Evolutionary conservation across 23 tunicate genomes (phyloP), one percentile per base, ranked within the genome.

Genomic region (Halocynthia roretzi): DNA sequence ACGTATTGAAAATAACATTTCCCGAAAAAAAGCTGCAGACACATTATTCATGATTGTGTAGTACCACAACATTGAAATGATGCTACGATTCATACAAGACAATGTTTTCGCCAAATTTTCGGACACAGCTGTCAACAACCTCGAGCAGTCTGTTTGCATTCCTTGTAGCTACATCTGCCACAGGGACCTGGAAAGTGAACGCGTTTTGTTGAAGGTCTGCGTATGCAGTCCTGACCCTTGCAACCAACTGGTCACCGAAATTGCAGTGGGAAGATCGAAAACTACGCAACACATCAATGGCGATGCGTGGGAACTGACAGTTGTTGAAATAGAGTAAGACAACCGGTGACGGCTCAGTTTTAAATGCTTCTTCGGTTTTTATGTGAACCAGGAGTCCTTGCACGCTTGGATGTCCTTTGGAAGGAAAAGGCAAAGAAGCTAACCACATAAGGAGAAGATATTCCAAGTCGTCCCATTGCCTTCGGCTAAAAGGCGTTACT

Each of bases 381-480:
- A 86, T 52, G 64, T 86, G 87, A 19, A 92, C 53, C 50, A 92
- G 77, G 5, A 56, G 81, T 70, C 85, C 91, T 79, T 80, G 79
- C 8, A 82, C 73, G 15, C 81, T 77, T 48, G 62, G 84, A 63
- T 92, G 98, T 15, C 97, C 97, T 79, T 92, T 92, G 7, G 60
- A 63, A 7, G 98, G 86, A 20, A 92, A 12, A 0, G 98, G 98
- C 57, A 86, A 62, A 10, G 98, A 73, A 9, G 98, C 98, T 0
- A 92, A 72, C 62, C 53, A 86, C 53, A 86, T 90, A 6, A 92
- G 77, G 6, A 92, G 18, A 22, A 92, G 71, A 52, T 92, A 92
- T 56, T 92, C 92, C 87, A 92, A n/a, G 72, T 92, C 98, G 75
- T 80, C 80, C 82, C 82, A 81, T 51, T 92, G 98, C 76, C 80